Percentiles rank a stretch among this genome's conserved stretches.
These are phyloP conservation scores for Magallana gigas DNA, from an alignment of 1,140 invertebrate species.

Conservation along the genomic window DNA sequence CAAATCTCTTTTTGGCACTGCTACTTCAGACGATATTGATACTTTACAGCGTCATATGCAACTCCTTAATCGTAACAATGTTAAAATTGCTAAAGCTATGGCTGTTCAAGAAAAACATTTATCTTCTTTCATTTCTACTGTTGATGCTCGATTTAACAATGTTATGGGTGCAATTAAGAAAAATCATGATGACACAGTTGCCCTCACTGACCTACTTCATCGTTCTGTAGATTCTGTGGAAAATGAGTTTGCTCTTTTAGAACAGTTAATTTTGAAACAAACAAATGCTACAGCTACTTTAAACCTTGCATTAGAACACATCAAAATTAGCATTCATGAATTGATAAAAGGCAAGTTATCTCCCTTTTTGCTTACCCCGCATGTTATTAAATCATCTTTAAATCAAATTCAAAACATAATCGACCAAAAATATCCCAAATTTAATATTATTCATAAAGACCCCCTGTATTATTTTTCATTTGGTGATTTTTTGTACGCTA, in stretches of 20 bases:
- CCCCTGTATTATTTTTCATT: no score
- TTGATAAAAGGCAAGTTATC: slow-evolving; percentile 40
- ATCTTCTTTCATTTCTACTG: slow-evolving; percentile 26
- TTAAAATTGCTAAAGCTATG: slow-evolving; percentile 44
- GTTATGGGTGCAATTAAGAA: slow-evolving; percentile 18
- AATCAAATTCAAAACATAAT: slow-evolving; percentile 37
- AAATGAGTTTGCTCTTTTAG: no score
- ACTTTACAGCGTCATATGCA: slow-evolving; percentile 40
- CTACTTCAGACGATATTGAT: slow-evolving; percentile 41
- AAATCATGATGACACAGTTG: slow-evolving; percentile 19
- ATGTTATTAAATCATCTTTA: slow-evolving; percentile 3
- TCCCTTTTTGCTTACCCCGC: slow-evolving; percentile 29
- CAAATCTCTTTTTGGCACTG: background rate
- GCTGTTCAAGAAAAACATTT: slow-evolving; percentile 35
- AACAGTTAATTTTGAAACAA: background rate
- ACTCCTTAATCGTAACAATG: slow-evolving; percentile 21
- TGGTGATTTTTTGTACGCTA: no score
- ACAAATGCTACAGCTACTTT: slow-evolving; percentile 21
- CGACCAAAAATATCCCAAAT: background rate
- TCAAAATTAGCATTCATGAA: slow-evolving; percentile 39
- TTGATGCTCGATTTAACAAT: slow-evolving; percentile 46
- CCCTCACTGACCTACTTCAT: background rate
- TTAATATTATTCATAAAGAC: no score
- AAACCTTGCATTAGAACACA: slow-evolving; percentile 23
- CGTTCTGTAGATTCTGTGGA: no score